Evolutionary conservation across 2,113 vertebrate species (phyloP), one percentile per base, ranked within the genome.

Genomic region (Dipodomys merriami): DNA sequence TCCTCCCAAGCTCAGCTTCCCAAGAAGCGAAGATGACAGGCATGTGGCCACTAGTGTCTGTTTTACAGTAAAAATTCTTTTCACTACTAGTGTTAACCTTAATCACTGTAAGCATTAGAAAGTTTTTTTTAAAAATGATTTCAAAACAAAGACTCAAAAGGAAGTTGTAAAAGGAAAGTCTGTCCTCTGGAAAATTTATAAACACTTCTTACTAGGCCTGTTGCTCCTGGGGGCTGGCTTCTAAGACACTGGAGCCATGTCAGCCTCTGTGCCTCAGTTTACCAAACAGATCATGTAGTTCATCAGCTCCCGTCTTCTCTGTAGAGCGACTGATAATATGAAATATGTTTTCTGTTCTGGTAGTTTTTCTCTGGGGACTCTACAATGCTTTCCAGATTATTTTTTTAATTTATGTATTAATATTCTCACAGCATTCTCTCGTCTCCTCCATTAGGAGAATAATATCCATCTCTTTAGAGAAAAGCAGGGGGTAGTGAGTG

Each of bases 381-480:
- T 84, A 73, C 93, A 94, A 91, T 71, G 82, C 88, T 96, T 93
- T 94, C 88, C 77, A 96, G 95, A 96, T 97, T 97, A 96, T 95
- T 95, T 96, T 96, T 97, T 97, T 78, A 96, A 97, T 97, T 96
- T 96, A 96, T 94, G 86, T 91, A 96, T 96, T 96, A 95, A 97
- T 96, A 97, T 94, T 94, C 82, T 93, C 96, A 94, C 96, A 96
- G 97, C 96, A 96, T 88, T 83, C 93, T 94, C 83, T 78, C 95
- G 95, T 79, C 91, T 95, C 64, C 95, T 92, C 96, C 93, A 83
- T 94, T 92, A 96, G 80, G 44, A 68, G 95, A 95, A 95, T 96
- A 93, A 94, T 86, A 94, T 77, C 94, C 90, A 95, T 91, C 90
- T 94, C 96, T 97, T 96, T 77, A 68, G 94, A 96, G 90, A 95